Evolutionary conservation across 1,140 invertebrate genomes (phyloP).

Genomic region (Drosophila leontia): DNA sequence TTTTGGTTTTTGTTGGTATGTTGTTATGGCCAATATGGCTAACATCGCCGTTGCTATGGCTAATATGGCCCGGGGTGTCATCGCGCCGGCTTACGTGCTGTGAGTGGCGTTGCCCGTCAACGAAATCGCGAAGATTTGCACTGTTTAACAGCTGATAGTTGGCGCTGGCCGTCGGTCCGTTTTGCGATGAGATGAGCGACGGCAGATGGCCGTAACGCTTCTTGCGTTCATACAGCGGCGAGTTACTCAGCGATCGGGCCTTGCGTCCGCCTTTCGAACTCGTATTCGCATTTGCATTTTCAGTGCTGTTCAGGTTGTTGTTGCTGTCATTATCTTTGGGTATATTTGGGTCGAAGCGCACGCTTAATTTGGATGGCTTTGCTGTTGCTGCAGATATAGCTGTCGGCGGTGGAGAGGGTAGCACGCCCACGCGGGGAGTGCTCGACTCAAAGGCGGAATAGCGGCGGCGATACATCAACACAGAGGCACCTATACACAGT

Average conservation of each 20-base stretch:
- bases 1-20: slow-evolving; percentile 35
- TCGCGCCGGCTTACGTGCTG: slow-evolving; percentile 82
- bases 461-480: slow-evolving; percentile 79
- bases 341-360: slow-evolving; percentile 79
- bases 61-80: slow-evolving; percentile 42
- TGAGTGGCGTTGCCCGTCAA: slow-evolving; percentile 73
- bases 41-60: slow-evolving; percentile 20
- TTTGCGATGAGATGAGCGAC: slow-evolving; percentile 59
- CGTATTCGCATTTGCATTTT: slow-evolving; percentile 46
- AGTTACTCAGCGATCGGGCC: slow-evolving; percentile 77
- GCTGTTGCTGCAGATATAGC: slow-evolving; percentile 35
- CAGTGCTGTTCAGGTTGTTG: slow-evolving; percentile 47
- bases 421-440: slow-evolving; percentile 72
- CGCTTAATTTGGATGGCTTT: slow-evolving; percentile 56
- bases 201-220: slow-evolving; percentile 78
- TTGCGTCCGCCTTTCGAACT: slow-evolving; percentile 68
- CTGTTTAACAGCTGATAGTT: slow-evolving; percentile 76
- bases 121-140: slow-evolving; percentile 67
- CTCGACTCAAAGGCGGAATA: slow-evolving; percentile 79
- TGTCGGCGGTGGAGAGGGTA: slow-evolving; percentile 44
- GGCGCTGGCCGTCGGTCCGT: slow-evolving; percentile 58
- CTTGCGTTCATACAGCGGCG: slow-evolving; percentile 71
- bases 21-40: slow-evolving; percentile 20
- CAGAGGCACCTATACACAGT: slow-evolving; percentile 36
- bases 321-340: slow-evolving; percentile 70